A percentile compares a stretch with the other conserved stretches of the same genome.
phyloP scores from a whole-genome alignment of 2,113 vertebrate genomes.

The Varanus salvator region DNA sequence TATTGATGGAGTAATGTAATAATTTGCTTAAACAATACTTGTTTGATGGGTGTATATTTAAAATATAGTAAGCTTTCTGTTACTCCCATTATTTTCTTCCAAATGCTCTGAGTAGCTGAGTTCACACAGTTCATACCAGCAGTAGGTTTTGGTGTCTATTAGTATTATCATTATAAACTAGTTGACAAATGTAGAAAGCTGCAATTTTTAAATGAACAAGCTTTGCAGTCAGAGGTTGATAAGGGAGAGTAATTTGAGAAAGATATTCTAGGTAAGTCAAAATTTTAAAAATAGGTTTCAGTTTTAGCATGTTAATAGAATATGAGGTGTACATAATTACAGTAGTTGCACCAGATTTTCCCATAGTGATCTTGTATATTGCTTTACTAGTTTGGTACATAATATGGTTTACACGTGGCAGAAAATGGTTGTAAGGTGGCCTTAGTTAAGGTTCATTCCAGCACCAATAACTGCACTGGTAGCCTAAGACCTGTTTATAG shows the following conservation, averaged over 20 bases:
- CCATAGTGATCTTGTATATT: background rate
- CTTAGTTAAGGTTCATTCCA: background rate
- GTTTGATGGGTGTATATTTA: background rate
- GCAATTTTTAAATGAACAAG: background rate
- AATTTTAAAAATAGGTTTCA: background rate
- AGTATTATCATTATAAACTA: background rate
- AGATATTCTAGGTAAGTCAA: background rate
- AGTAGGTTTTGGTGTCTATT: background rate
- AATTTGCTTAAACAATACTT: background rate
- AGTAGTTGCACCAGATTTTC: background rate
- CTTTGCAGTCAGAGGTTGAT: background rate
- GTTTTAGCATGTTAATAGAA: background rate
- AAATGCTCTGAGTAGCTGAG: background rate
- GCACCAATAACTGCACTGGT: background rate
- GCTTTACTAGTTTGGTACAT: background rate
- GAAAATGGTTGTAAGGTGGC: background rate
- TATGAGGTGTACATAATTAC: background rate
- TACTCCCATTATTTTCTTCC: background rate
- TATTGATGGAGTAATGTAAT: background rate
- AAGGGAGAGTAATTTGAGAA: background rate
- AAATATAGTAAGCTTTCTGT: background rate
- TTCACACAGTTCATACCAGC: background rate
- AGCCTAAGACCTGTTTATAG: background rate
- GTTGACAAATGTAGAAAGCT: background rate
- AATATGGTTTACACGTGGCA: background rate